Evolutionary conservation across 2,888 invertebrate genomes (phyloP).

Genomic region (Siphlonurus alternatus): DNA sequence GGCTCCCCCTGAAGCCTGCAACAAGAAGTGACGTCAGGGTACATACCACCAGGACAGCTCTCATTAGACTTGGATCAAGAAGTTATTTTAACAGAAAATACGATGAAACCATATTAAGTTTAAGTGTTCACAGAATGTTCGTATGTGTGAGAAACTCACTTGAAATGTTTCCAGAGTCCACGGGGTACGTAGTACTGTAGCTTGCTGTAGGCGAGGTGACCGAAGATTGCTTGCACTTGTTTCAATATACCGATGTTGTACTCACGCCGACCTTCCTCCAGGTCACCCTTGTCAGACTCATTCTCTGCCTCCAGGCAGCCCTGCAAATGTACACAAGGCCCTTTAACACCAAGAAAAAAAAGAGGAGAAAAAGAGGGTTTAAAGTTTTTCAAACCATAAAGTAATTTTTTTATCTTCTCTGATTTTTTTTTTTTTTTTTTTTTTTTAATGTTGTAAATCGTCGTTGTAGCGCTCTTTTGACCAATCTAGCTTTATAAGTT

Average conservation of each 20-base stretch:
- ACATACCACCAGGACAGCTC: too few relatives aligned
- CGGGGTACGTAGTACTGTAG: constrained; percentile 95
- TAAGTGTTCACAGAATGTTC: constrained; percentile 7
- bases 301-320: constrained; percentile 26
- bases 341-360: too few relatives aligned
- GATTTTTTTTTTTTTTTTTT: constrained; percentile 18
- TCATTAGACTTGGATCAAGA: not conserved
- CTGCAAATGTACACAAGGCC: constrained; percentile 2
- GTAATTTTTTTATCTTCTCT: constrained; percentile 20
- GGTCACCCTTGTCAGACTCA: constrained; percentile 33
- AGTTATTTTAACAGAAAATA: constrained; percentile 5
- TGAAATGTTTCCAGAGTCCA: constrained; percentile 95
- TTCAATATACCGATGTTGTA: constrained; percentile 91
- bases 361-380: not conserved
- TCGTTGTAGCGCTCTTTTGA: too few relatives aligned
- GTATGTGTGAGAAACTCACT: constrained; percentile 38
- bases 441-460: constrained; percentile 21
- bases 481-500: too few relatives aligned
- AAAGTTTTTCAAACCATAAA: too few relatives aligned
- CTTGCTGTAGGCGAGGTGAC: constrained; percentile 88
- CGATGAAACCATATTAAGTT: constrained; percentile 11
- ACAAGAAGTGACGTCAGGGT: constrained; percentile 8
- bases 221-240: constrained; percentile 95
- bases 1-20: constrained; percentile 82
- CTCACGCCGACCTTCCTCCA: constrained; percentile 42